Base-by-base conservation (phyloP, 2,113 vertebrate species). In the Scophthalmus maximus region DNA sequence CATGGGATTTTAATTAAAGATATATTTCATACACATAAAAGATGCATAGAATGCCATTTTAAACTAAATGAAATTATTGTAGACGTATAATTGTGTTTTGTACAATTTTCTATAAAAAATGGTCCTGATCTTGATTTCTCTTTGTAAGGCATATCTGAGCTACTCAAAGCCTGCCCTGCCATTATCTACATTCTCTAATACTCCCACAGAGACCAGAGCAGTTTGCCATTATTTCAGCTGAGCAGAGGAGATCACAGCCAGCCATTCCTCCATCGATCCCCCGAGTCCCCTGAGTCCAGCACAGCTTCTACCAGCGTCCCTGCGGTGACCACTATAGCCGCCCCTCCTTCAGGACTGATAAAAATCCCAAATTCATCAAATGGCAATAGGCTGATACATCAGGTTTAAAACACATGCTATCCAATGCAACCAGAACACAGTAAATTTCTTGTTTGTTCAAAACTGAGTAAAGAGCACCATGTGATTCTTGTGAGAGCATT, bases 191-290 rank as follows among this genome's bases (percentile, higher is more conserved):
- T 55, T 18, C 53, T 50, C 44, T 78, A 78, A 78, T 81, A 78
- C 70, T 86, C 81, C 83, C 85, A 68, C 40, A 77, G 87, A 84
- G 81, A 76, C 70, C 56, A 3, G 18, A 57, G 78, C 18, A 42
- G 74, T 78, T 81, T 61, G 65, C 49, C 68, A 60, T 85, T 70
- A 78, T 79, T 81, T 74, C 80, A 73, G 64, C 71, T 14, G 52
- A 76, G 52, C 83, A 67, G 67, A 65, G 61, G 27, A 61, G 77
- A 87, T 75, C 68, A 53, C 71, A 79, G 65, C 50, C 69, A 64
- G 73, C 78, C 32, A 68, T 30, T 56, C 27, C 63, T 58, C 34
- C 59, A 79, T 87, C 44, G 81, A 87, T 85, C 73, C 58, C 42
- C 27, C 29, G 4, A 44, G 42, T 79, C 82, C 78, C 83, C 36